Conservation (phyloP, 2,888 invertebrate species). For the Luperina nickerlii region DNA sequence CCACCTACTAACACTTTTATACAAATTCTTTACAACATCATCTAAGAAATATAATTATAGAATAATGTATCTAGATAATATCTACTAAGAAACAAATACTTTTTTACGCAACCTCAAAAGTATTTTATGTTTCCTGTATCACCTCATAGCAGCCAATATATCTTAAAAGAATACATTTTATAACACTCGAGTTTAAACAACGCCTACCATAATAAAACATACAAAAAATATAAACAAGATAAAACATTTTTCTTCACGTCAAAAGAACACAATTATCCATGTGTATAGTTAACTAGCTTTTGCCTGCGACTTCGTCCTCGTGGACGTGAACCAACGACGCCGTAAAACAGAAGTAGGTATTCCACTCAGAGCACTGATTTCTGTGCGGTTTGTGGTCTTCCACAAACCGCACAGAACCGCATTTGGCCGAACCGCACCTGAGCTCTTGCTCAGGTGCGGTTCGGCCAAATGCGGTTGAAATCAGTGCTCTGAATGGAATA, state of each 20-base stretch:
- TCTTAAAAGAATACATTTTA: slow-evolving; percentile 42
- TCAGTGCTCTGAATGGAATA: no score
- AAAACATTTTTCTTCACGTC: slow-evolving; percentile 9
- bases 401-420: no score
- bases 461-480: no score
- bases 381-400: no score
- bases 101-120: slow-evolving; percentile 9
- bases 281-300: slow-evolving; percentile 3
- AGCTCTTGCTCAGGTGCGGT: no score
- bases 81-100: slow-evolving; percentile 7
- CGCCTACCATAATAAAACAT: slow-evolving; percentile 34
- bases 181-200: slow-evolving; percentile 15
- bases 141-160: slow-evolving; percentile 20
- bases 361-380: no score
- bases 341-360: no score
- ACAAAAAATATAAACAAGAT: slow-evolving; percentile 1
- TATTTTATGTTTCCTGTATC: slow-evolving; percentile 48
- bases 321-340: not conserved
- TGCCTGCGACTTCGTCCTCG: not conserved
- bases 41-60: not conserved
- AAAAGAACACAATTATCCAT: slow-evolving; percentile 14
- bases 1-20: not conserved
- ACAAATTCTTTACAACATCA: not conserved
- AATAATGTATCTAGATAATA: not conserved
- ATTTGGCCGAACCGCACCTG: no score